phyloP scores from a whole-genome alignment of 2,113 vertebrate genomes.

The Physeter macrocephalus region DNA sequence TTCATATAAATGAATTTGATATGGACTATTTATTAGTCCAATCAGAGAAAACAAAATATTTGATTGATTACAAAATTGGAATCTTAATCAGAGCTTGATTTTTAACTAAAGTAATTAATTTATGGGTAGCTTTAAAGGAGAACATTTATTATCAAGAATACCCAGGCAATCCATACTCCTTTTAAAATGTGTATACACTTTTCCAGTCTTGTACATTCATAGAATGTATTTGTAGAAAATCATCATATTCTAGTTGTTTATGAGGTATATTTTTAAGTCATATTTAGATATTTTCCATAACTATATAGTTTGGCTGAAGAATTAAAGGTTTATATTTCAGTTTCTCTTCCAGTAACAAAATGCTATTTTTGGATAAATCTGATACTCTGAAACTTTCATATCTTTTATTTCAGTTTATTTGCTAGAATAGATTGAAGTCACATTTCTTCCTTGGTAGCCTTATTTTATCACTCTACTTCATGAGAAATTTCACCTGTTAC shows the following conservation, averaged over 20 bases:
- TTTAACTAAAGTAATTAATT: not conserved
- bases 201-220: not conserved
- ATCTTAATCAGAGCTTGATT: not conserved
- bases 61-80: not conserved
- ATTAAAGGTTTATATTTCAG: not conserved
- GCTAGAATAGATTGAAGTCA: not conserved
- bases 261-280: not conserved
- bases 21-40: not conserved
- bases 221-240: not conserved
- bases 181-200: not conserved
- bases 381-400: not conserved
- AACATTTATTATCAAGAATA: not conserved
- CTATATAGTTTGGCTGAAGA: not conserved
- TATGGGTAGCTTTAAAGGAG: not conserved
- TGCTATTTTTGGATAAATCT: not conserved
- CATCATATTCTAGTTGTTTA: not conserved
- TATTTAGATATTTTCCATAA: not conserved
- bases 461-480: not conserved
- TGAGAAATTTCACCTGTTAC: not conserved
- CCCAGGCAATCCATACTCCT: not conserved
- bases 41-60: not conserved
- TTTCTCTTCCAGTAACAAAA: not conserved
- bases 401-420: not conserved
- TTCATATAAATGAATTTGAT: not conserved
- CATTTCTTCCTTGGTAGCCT: not conserved